Base-by-base conservation (phyloP, 2,797 vertebrate genomes). In the Pantherophis alleghaniensis region DNA sequence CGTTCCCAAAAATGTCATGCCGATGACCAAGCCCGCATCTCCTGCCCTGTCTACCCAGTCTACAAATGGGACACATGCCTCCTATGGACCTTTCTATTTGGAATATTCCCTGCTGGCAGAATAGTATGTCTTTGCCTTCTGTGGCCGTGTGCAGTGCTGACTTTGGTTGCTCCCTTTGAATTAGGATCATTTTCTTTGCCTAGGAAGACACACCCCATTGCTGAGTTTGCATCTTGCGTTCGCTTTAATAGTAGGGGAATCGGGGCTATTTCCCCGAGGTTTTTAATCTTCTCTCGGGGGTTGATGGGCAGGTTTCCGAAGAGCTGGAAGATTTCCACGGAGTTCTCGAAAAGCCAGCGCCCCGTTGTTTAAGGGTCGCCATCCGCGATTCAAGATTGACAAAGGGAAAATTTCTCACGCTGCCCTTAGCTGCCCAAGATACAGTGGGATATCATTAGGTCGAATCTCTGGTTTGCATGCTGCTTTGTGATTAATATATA, bases 51-150 rank as follows among this genome's bases (percentile, higher is more conserved):
- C 98, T 0, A 97, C 97, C 26, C 99, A 98, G 96, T 98, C 99
- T 13, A 97, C 99, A 61, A 99, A 99, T 92, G 99, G 99, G 96
- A 99, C 99, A 2, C 99, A 99, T 0, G 99, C 99, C 69, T 99
- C 99, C 22, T 99, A 99, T 0, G 99, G 99, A 16, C 99, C 99
- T 83, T 99, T 99, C 97, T 99, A 99, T 97, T 96, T 99, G 97
- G 99, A 99, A 95, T 99, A 99, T 97, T 99, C 99, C 1, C 98
- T 99, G 66, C 98, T 99, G 69, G 99, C 99, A 59, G 99, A 99
- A 96, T 99, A 99, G 99, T 99, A 97, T 95, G 99, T 99, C 28
- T 66, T 51, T n/a, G 26, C 10, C 47, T 20, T 66, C 59, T 1
- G 2, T n/a, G 53, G 26, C 55, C 16, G 57, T 42, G 28, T n/a